A percentile compares a stretch with the other conserved stretches of the same genome.
Conservation (phyloP, 2,888 invertebrate species). For the Ptychoptera contaminata region DNA sequence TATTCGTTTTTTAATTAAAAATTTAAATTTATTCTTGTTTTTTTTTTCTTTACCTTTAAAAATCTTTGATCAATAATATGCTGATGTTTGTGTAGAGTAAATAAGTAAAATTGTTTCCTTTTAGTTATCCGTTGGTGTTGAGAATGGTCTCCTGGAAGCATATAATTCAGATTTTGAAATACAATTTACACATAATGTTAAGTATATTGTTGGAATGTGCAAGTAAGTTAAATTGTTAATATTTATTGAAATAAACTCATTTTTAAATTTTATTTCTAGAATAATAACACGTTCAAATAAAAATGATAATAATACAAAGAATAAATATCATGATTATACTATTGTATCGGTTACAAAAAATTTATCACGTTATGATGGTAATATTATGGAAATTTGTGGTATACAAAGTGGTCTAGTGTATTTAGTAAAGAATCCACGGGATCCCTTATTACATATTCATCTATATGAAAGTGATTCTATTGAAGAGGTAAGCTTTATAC, state of each 20-base stretch:
- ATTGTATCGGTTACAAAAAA: too few relatives aligned
- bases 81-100: too few relatives aligned
- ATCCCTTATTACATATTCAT: constrained; percentile 57
- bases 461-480: constrained; percentile 50
- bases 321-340: too few relatives aligned
- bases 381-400: constrained; percentile 35
- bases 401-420: constrained; percentile 48
- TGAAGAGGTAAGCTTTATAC: constrained; percentile 40
- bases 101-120: too few relatives aligned
- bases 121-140: constrained; percentile 55
- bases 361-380: constrained; percentile 11
- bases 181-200: constrained; percentile 45
- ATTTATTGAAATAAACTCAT: background rate
- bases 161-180: constrained; percentile 56
- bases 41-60: too few relatives aligned
- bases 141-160: constrained; percentile 50
- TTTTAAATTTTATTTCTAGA: background rate
- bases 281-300: background rate
- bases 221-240: background rate
- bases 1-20: too few relatives aligned
- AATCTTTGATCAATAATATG: too few relatives aligned
- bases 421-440: constrained; percentile 53
- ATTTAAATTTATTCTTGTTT: too few relatives aligned
- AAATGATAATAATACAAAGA: too few relatives aligned
- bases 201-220: constrained; percentile 40